Percentiles rank a stretch among this genome's conserved stretches.
These are phyloP conservation scores for Eristalis arbustorum DNA, from an alignment of 2,888 invertebrate species.

Conservation along the genomic window DNA sequence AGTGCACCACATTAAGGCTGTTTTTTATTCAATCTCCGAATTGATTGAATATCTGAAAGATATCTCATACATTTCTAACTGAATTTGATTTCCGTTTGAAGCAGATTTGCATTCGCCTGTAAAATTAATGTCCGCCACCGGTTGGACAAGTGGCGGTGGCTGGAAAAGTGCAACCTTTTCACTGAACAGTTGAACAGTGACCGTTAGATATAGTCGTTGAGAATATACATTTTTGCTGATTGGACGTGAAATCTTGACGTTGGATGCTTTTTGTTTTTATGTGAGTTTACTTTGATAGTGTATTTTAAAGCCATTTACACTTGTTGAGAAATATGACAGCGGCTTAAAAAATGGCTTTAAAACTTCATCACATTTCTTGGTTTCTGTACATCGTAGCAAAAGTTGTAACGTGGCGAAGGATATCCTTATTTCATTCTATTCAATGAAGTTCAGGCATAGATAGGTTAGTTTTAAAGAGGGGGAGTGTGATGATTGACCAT, in stretches of 20 bases:
- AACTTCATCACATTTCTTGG: too few species aligned
- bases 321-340: neutral
- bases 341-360: too few species aligned
- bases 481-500: too few species aligned
- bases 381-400: too few species aligned
- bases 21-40: neutral
- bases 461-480: too few species aligned
- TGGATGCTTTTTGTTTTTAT: neutral
- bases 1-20: neutral
- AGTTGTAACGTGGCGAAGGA: too few species aligned
- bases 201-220: too few species aligned
- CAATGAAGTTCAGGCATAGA: too few species aligned
- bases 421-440: too few species aligned
- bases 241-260: neutral
- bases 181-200: too few species aligned
- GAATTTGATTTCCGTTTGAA: neutral
- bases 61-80: neutral
- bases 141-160: neutral
- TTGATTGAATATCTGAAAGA: neutral
- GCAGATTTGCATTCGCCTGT: neutral
- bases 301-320: neutral
- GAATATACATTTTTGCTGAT: neutral
- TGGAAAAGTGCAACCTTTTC: neutral
- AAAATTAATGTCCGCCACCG: neutral
- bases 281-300: neutral